Evolutionary conservation across 2,113 vertebrate genomes (phyloP).

Genomic region (Prolemur simus): DNA sequence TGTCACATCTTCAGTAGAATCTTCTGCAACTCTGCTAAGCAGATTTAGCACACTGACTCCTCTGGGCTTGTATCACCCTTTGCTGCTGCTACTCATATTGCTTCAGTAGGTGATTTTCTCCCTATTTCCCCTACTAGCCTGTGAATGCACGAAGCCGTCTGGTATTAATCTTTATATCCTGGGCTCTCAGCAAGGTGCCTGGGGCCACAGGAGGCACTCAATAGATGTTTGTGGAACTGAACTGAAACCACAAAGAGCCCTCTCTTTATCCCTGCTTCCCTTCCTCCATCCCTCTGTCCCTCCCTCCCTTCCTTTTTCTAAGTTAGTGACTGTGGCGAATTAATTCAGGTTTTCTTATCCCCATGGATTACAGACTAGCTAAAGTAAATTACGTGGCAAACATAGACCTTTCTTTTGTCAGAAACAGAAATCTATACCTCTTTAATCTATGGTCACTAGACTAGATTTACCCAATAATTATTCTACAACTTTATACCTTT

Average conservation of each 20-base stretch:
- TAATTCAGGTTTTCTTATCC: background rate
- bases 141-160: background rate
- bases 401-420: background rate
- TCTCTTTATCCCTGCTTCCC: background rate
- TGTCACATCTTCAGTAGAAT: background rate
- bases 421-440: background rate
- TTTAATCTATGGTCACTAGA: slow-evolving; percentile 18
- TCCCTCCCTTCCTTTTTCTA: too few species aligned
- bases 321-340: background rate
- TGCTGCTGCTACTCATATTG: background rate
- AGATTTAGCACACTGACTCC: background rate
- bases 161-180: background rate
- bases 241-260: background rate
- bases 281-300: too few species aligned
- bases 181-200: background rate
- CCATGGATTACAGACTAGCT: background rate
- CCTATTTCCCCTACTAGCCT: background rate
- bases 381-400: background rate
- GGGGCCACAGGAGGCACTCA: too few species aligned
- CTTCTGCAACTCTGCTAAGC: background rate
- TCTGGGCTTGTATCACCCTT: background rate
- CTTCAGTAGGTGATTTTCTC: background rate
- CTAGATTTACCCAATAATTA: slow-evolving; percentile 34
- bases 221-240: background rate
- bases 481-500: background rate